Conservation (phyloP, 2,888 invertebrate genomes). For the Epirrita christyi region DNA sequence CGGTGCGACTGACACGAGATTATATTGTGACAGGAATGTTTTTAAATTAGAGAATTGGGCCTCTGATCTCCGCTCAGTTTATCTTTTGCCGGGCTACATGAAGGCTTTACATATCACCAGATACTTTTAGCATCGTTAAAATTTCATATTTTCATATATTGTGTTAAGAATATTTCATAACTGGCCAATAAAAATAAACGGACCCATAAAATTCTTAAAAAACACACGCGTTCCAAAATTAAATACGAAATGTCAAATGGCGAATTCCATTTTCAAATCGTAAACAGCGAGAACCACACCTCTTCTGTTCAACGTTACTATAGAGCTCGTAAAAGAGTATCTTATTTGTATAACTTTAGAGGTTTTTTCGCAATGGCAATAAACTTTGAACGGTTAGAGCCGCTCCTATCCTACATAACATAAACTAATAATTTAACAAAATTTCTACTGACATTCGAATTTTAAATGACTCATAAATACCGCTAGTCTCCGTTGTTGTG, state of each 20-base stretch:
- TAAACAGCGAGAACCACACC: conserved; percentile 45
- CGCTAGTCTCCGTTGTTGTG: conserved; percentile 7
- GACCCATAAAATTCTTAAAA: conserved; percentile 24
- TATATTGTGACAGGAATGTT: no score
- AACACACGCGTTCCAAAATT: conserved; percentile 34
- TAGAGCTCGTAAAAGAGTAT: conserved; percentile 16
- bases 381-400: conserved; percentile 10
- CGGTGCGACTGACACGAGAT: no score
- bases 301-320: conserved; percentile 25
- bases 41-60: no score
- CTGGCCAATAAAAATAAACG: conserved; percentile 22
- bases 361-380: conserved; percentile 20
- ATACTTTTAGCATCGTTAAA: no score
- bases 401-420: conserved; percentile 4
- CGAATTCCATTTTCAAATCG: conserved; percentile 62
- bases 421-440: conserved; percentile 10
- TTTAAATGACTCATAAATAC: conserved; percentile 20
- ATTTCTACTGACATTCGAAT: neutral
- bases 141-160: no score
- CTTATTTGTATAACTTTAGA: conserved; percentile 16
- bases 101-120: no score
- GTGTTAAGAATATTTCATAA: neutral
- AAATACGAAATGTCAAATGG: conserved; percentile 56
- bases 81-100: no score
- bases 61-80: no score